phyloP scores from a whole-genome alignment of 2,797 vertebrate species.

The Rhyacichthys aspro region DNA sequence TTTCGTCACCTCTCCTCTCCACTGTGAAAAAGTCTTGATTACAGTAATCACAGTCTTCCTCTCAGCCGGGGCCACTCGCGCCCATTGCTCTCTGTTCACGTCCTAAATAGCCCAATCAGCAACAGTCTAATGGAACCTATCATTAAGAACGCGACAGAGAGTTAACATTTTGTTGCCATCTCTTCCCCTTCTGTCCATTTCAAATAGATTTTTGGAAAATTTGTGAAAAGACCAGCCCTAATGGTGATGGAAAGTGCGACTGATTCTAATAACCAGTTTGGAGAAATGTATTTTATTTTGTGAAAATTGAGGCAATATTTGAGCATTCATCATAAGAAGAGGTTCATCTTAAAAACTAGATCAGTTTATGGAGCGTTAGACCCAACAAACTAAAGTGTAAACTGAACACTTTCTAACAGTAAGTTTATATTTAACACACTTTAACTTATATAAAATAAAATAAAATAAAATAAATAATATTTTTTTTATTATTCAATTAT shows the following conservation, averaged over 20 bases:
- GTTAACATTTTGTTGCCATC: slow-evolving; percentile 22
- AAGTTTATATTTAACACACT: no score
- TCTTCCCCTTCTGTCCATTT: not conserved
- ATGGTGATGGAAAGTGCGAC: not conserved
- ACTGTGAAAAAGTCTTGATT: slow-evolving; percentile 62
- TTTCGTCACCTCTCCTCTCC: slow-evolving; percentile 14
- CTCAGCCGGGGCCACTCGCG: slow-evolving; percentile 56
- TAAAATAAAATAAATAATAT: not conserved
- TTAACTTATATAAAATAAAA: no score
- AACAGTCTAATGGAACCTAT: slow-evolving; percentile 55
- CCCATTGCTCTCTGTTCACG: slow-evolving; percentile 50
- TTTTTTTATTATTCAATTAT: not conserved
- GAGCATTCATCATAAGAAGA: no score
- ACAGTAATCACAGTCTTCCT: slow-evolving; percentile 67
- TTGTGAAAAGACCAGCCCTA: not conserved
- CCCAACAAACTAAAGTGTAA: no score
- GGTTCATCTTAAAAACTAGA: no score
- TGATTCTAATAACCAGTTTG: not conserved
- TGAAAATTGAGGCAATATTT: no score
- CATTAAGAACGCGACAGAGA: slow-evolving; percentile 55
- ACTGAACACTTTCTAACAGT: no score
- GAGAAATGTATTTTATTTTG: not conserved
- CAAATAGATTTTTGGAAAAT: not conserved
- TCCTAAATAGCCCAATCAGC: slow-evolving; percentile 67
- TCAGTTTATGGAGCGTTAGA: no score